Evolutionary conservation across 1,140 invertebrate species (phyloP), one percentile per base, ranked within the genome.

Genomic region (Euura lappo): DNA sequence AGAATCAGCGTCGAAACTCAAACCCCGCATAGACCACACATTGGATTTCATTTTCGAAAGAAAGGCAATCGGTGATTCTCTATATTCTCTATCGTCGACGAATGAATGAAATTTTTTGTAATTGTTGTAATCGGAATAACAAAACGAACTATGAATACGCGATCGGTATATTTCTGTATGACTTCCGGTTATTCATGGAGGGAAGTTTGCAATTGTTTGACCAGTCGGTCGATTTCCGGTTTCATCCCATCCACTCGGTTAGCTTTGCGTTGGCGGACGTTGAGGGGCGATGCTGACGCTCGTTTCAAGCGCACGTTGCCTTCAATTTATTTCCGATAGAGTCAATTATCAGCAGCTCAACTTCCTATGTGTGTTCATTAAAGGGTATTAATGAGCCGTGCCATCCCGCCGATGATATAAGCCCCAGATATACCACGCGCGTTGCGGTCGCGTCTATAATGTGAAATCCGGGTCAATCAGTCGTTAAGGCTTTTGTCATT

Each of bases 131-230:
- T 60, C 51, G 51, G 13, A 60, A 60, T n/a, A 60, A 60, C 6
- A 6, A 11, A 60, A 60, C 51, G 28, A 28, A 28, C 51, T 4
- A 60, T 3, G 5, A 60, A 60, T 11, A 74, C 77, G 74, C 28
- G 4, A 42, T 65, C 43, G 65, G 72, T 80, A 78, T 82, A 83
- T 81, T 81, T 83, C 76, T 81, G 77, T 81, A 72, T 72, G 75
- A 77, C 78, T 85, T 86, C 81, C 84, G 83, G 78, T 83, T 86
- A 83, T 81, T 85, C 83, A 80, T 80, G 73, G 78, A 83, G 79
- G 79, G 79, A 83, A 82, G 79, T 83, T 84, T 80, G 78, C 84
- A 80, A 86, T 86, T 84, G 80, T 85, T 86, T 79, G 80, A 76
- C 75, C 81, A 81, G 79, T 83, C 79, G 78, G 75, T 82, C 79